Evolutionary conservation across 2,797 vertebrate genomes (phyloP).

Genomic region (Arnoldichthys spilopterus): DNA sequence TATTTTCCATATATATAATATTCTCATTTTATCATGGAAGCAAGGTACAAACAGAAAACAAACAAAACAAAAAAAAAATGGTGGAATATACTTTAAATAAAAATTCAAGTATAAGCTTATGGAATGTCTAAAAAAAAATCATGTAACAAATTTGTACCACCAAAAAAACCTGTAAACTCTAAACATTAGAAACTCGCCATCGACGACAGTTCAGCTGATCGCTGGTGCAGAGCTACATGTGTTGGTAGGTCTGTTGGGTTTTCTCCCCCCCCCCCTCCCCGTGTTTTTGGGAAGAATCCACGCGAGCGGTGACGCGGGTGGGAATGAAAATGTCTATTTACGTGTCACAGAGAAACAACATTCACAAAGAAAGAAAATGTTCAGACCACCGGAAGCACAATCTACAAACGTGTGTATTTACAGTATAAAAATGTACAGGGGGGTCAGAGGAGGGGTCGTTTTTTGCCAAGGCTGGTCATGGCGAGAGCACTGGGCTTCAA

Average conservation of each 20-base stretch:
- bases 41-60: constrained; percentile 84
- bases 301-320: constrained; percentile 70
- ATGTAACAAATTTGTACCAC: constrained; percentile 91
- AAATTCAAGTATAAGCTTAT: constrained; percentile 96
- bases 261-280: neutral
- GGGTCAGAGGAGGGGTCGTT: constrained; percentile 53
- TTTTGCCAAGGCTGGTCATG: constrained; percentile 62
- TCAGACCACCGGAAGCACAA: constrained; percentile 95
- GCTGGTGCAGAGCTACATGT: constrained; percentile 85
- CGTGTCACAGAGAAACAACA: constrained; percentile 98
- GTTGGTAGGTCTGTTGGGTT: neutral
- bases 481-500: constrained; percentile 72
- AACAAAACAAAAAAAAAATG: constrained; percentile 64
- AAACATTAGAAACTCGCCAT: constrained; percentile 85
- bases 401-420: constrained; percentile 88
- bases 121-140: constrained; percentile 95
- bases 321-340: constrained; percentile 87
- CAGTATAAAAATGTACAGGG: constrained; percentile 88
- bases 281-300: constrained; percentile 58
- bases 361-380: constrained; percentile 93
- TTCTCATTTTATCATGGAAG: constrained; percentile 87
- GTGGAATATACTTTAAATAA: constrained; percentile 94
- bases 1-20: constrained; percentile 85
- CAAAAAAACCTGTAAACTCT: constrained; percentile 98
- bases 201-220: constrained; percentile 87